Evolutionary conservation across 1,140 invertebrate species (phyloP), one percentile per base, ranked within the genome.

Genomic region (Medauroidea extradentata): DNA sequence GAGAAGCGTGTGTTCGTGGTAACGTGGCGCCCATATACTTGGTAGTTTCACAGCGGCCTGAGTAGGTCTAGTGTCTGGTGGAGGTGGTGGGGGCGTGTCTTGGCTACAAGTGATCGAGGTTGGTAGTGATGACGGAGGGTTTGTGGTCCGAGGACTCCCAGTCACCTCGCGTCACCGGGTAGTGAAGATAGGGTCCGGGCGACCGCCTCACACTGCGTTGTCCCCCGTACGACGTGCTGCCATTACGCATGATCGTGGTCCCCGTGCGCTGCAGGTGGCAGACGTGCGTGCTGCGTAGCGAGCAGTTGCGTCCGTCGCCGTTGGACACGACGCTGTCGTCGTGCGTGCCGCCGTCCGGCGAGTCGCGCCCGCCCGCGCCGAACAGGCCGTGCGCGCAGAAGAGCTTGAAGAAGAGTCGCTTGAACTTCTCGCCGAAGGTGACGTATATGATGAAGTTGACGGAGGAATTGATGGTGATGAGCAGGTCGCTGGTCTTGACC

Each of bases 381-480:
- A 75, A 66, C 82, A 76, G 3, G 3, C 77, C 75, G 19, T 83
- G 78, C 44, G 83, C 83, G 73, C 91, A 95, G 76, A 96, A 95
- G 67, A 93, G 83, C 67, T 89, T 84, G 55, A 95, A 78, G 74
- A 95, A 94, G 55, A 94, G 84, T 39, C 90, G 82, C 68, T 95
- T 91, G 76, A 98, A 98, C 71, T 98, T 97, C 69, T 96, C 91
- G 0, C 95, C 96, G 71, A 97, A 96, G 38, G 96, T 93, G 59
- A 96, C 94, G 76, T 98, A 98, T 60, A 98, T 94, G 52, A 98
- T 86, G 72, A 98, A 98, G 74, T 98, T 98, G 34, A 97, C 90
- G 64, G 94, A 95, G 66, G 93, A 96, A 77, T 98, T 98, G 65
- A 98, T 88, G 24, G 92, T 96, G 11, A 98, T 93, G 25, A 98